Percentiles rank a stretch among this genome's conserved stretches.
Evolutionary conservation across 2,797 vertebrate genomes (phyloP).

Genomic region (Etheostoma perlongum): DNA sequence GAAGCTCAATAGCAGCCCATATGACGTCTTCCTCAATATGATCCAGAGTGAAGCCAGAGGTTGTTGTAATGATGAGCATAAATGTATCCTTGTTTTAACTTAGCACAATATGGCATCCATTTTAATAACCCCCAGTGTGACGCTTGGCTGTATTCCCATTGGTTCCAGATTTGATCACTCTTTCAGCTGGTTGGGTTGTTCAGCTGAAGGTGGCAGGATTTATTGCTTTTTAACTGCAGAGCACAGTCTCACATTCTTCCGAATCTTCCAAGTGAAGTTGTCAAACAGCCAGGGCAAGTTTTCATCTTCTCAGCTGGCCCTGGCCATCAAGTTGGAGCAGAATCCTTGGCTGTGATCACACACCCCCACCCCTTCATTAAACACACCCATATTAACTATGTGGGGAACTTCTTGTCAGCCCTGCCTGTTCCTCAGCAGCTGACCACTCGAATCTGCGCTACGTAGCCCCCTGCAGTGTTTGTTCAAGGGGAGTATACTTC

Average conservation of each 20-base stretch:
- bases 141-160: background rate
- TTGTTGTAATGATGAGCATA: constrained; percentile 8
- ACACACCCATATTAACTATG: constrained; percentile 79
- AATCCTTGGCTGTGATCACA: constrained; percentile 53
- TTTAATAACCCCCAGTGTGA: constrained; percentile 16
- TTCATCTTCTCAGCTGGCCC: constrained; percentile 74
- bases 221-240: constrained; percentile 54
- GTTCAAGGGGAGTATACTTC: constrained; percentile 50
- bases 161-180: constrained; percentile 8
- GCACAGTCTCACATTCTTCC: constrained; percentile 51
- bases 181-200: constrained; percentile 27
- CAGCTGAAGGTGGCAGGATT: constrained; percentile 44
- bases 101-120: background rate
- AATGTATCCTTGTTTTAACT: constrained; percentile 16
- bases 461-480: constrained; percentile 52
- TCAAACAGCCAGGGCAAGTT: constrained; percentile 51
- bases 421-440: constrained; percentile 68
- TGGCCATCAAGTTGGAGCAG: constrained; percentile 55
- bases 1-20: constrained; percentile 44
- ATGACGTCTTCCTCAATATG: constrained; percentile 44
- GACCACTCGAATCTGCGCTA: constrained; percentile 47
- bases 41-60: constrained; percentile 38
- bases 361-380: constrained; percentile 61
- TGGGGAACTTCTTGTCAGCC: constrained; percentile 60
- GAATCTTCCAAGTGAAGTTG: constrained; percentile 42